Evolutionary conservation across 2,113 vertebrate genomes (phyloP).

Genomic region (Reinhardtius hippoglossoides): DNA sequence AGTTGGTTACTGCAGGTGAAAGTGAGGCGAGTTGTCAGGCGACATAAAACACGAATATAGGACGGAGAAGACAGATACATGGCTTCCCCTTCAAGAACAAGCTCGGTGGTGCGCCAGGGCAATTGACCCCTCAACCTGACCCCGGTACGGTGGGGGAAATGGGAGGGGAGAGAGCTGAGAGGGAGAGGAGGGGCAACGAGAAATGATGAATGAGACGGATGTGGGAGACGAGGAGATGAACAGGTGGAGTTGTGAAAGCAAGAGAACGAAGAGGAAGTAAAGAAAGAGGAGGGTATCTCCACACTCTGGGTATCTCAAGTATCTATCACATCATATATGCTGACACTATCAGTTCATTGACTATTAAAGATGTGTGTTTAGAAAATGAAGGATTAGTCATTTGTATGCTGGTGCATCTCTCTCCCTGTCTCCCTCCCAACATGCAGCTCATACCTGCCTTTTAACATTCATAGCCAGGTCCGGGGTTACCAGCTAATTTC

Average conservation of each 20-base stretch:
- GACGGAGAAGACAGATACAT: constrained; percentile 36
- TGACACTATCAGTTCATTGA: no score
- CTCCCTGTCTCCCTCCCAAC: background rate
- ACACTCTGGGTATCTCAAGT: background rate
- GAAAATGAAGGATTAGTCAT: background rate
- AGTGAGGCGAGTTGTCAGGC: constrained; percentile 53
- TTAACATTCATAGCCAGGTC: constrained; percentile 41
- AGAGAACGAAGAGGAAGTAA: constrained; percentile 5
- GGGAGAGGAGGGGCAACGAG: constrained; percentile 44
- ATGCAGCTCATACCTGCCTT: constrained; percentile 9
- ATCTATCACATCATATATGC: background rate
- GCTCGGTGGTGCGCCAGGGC: constrained; percentile 45
- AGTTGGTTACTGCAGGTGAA: constrained; percentile 10
- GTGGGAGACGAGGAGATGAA: constrained; percentile 19
- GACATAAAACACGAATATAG: constrained; percentile 54
- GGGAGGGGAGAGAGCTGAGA: constrained; percentile 31
- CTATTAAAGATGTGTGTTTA: background rate
- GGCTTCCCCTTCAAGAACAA: constrained; percentile 43
- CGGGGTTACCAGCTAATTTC: constrained; percentile 46
- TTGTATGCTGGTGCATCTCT: constrained; percentile 22
- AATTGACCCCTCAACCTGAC: constrained; percentile 71
- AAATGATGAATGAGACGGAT: constrained; percentile 54
- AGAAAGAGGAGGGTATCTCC: constrained; percentile 1
- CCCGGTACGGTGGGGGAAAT: constrained; percentile 44
- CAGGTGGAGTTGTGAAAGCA: constrained; percentile 20